Percentiles rank a stretch among this genome's conserved stretches.
phyloP scores from a whole-genome alignment of 2,797 vertebrate genomes.

The Hypotaenidia philippensis region DNA sequence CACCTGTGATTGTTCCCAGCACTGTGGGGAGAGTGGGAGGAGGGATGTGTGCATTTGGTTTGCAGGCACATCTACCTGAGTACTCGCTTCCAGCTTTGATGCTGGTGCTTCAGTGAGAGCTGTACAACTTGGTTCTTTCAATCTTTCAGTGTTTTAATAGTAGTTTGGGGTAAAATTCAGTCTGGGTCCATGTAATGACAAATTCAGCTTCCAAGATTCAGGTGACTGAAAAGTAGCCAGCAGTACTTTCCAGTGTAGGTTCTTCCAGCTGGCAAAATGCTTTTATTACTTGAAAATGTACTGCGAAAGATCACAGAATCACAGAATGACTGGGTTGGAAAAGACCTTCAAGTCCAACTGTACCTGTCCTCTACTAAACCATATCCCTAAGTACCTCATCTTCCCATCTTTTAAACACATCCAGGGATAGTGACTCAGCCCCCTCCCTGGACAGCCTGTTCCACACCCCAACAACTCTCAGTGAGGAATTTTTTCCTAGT shows the following conservation, averaged over 20 bases:
- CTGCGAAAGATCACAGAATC: neutral
- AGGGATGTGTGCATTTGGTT: fast-evolving
- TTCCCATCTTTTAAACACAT: too few relatives aligned
- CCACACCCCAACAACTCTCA: too few relatives aligned
- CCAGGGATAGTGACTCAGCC: too few relatives aligned
- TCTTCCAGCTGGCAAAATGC: neutral
- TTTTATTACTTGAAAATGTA: neutral
- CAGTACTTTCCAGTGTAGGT: neutral
- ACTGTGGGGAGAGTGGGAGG: fast-evolving
- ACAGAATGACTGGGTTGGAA: too few relatives aligned
- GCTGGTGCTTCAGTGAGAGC: neutral
- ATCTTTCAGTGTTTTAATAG: neutral
- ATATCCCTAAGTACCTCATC: too few relatives aligned
- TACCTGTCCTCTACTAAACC: too few relatives aligned
- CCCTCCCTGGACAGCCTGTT: too few relatives aligned
- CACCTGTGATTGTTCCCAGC: neutral
- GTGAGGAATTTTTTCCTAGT: too few relatives aligned
- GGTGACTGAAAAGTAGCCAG: neutral
- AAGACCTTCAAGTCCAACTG: too few relatives aligned
- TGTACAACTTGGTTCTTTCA: neutral
- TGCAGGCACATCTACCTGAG: neutral
- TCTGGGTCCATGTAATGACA: neutral
- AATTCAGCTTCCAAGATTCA: fast-evolving
- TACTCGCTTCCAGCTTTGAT: neutral
- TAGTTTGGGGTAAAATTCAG: neutral